Evolutionary conservation across 2,797 vertebrate species (phyloP).

Genomic region (Pachyuromys duprasi): DNA sequence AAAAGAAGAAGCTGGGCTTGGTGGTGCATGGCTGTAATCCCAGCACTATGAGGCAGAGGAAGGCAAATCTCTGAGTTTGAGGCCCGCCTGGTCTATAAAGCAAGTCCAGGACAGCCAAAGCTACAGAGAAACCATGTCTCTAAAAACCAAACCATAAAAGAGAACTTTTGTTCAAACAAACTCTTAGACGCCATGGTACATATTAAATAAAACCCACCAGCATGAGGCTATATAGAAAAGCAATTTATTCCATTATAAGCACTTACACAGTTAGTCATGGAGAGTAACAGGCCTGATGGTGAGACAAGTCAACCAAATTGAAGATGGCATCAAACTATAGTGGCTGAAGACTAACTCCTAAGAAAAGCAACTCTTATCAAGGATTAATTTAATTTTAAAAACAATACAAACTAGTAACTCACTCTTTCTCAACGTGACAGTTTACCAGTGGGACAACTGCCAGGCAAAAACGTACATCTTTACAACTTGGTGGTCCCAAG

Average conservation of each 20-base stretch:
- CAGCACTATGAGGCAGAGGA: no score
- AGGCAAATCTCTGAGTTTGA: no score
- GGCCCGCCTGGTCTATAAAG: no score
- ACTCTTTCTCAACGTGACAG: constrained; percentile 73
- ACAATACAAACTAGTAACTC: constrained; percentile 80
- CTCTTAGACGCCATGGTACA: constrained; percentile 1
- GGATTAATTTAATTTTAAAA: constrained; percentile 80
- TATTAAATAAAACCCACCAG: constrained; percentile 67
- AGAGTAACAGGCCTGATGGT: constrained; percentile 86
- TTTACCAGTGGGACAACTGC: constrained; percentile 61
- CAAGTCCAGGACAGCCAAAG: no score
- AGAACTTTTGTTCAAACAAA: neutral
- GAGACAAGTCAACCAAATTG: constrained; percentile 84
- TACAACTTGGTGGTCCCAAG: constrained; percentile 86
- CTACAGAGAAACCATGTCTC: no score
- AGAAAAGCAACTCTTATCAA: constrained; percentile 77
- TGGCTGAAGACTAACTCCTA: constrained; percentile 83
- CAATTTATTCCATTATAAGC: constrained; percentile 89
- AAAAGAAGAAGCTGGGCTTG: no score
- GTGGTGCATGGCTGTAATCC: no score
- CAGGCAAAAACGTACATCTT: constrained; percentile 84
- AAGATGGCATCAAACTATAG: constrained; percentile 82
- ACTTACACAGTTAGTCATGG: constrained; percentile 87
- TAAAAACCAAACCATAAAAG: neutral
- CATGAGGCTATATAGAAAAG: constrained; percentile 86